phyloP scores from a whole-genome alignment of 2,888 invertebrate genomes.

The Calameuta filiformis region DNA sequence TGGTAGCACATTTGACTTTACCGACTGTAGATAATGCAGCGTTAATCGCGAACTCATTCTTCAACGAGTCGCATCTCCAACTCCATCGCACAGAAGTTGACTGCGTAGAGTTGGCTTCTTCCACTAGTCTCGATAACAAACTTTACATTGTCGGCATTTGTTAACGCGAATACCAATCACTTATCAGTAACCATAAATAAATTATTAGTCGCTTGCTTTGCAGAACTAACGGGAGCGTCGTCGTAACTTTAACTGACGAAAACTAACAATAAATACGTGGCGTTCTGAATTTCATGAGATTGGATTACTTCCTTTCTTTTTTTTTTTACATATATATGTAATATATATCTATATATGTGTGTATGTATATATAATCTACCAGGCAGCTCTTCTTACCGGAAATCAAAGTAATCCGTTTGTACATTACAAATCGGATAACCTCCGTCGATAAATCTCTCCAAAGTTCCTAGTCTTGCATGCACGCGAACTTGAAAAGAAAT shows the following conservation, averaged over 20 bases:
- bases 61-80: not conserved
- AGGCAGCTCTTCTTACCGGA: not conserved
- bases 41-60: not conserved
- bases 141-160: not conserved
- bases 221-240: not conserved
- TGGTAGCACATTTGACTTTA: not conserved
- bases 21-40: not conserved
- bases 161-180: not conserved
- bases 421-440: not conserved
- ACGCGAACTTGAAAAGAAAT: not conserved
- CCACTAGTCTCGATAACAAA: not conserved
- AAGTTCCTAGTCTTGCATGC: not conserved
- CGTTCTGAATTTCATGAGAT: not conserved
- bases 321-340: not conserved
- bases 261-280: constrained; percentile 6
- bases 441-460: not conserved
- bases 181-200: not conserved
- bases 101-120: too few species aligned
- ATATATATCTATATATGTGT: not conserved
- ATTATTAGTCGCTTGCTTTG: not conserved
- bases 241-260: not conserved
- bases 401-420: not conserved
- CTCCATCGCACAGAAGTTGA: too few species aligned
- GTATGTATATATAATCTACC: not conserved
- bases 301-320: not conserved